phyloP scores from a whole-genome alignment of 1,140 invertebrate genomes.

The Lordiphosa mommai region DNA sequence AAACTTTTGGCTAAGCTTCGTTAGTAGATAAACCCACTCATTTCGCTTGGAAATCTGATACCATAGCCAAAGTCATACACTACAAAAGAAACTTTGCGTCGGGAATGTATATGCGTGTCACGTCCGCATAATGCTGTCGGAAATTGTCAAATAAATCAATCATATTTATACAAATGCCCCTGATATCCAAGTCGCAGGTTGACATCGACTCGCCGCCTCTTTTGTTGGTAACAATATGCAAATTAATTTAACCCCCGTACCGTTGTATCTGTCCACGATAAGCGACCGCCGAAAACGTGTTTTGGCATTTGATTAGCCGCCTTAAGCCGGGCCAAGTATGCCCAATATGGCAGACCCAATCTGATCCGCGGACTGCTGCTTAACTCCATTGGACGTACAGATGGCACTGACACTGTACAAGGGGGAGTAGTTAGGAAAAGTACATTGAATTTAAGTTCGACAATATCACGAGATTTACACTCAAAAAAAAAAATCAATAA shows the following conservation, averaged over 20 bases:
- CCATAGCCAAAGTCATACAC: background rate
- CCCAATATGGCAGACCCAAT: constrained; percentile 18
- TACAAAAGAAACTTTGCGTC: constrained; percentile 25
- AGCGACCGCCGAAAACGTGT: constrained; percentile 64
- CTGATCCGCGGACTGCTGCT: background rate
- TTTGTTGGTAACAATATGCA: constrained; percentile 1
- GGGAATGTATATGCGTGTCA: constrained; percentile 59
- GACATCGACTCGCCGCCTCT: background rate
- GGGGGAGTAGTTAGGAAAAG: too few species aligned
- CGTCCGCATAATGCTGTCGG: constrained; percentile 71
- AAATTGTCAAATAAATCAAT: constrained; percentile 79
- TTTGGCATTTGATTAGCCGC: constrained; percentile 72
- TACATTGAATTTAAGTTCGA: too few species aligned
- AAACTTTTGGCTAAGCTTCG: background rate
- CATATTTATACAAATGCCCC: constrained; percentile 76
- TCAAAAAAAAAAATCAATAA: background rate
- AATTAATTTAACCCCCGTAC: constrained; percentile 5
- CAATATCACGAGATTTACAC: too few species aligned
- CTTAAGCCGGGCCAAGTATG: constrained; percentile 1
- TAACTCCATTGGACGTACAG: background rate
- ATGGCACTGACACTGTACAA: too few species aligned
- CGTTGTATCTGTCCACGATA: constrained; percentile 24
- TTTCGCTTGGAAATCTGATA: too few species aligned
- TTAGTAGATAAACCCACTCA: too few species aligned
- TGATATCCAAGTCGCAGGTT: constrained; percentile 57